Evolutionary conservation across 2,797 vertebrate genomes (phyloP).

Genomic region (Sebastes minor): DNA sequence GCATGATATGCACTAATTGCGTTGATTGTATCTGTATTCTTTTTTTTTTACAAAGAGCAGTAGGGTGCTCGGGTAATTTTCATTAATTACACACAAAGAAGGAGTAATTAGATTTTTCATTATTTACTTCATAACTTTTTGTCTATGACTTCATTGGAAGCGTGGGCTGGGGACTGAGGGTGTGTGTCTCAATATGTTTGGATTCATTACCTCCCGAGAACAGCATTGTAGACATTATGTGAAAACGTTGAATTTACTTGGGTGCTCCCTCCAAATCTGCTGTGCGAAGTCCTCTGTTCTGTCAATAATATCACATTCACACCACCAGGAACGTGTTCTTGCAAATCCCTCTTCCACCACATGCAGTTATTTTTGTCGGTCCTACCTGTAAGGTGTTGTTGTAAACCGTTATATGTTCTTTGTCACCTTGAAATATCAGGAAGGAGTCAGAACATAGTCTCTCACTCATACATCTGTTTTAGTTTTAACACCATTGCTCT

Average conservation of each 20-base stretch:
- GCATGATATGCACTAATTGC: slow-evolving; percentile 85
- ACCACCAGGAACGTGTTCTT: not conserved
- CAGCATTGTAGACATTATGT: slow-evolving; percentile 50
- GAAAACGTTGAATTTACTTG: not conserved
- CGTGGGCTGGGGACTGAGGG: not conserved
- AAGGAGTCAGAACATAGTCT: not conserved
- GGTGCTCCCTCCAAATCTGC: not conserved
- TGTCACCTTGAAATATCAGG: not conserved
- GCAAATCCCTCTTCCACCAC: not conserved
- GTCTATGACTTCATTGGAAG: slow-evolving; percentile 43
- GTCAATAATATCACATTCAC: not conserved
- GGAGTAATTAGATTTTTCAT: slow-evolving; percentile 83
- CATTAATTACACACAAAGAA: slow-evolving; percentile 86
- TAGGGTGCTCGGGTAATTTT: slow-evolving; percentile 82
- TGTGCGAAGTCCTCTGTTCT: not conserved
- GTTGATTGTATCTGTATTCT: slow-evolving; percentile 79
- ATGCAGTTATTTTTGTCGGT: not conserved
- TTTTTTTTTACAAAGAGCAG: slow-evolving; percentile 80
- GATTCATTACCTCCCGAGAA: slow-evolving; percentile 57
- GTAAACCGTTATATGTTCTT: not conserved
- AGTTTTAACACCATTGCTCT: not conserved
- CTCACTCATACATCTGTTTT: not conserved
- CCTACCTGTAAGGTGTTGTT: not conserved
- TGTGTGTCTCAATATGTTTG: slow-evolving; percentile 60
- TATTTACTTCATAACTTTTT: slow-evolving; percentile 80